Evolutionary conservation across 1,140 invertebrate genomes (phyloP).

Genomic region (Diachasma alloeum): DNA sequence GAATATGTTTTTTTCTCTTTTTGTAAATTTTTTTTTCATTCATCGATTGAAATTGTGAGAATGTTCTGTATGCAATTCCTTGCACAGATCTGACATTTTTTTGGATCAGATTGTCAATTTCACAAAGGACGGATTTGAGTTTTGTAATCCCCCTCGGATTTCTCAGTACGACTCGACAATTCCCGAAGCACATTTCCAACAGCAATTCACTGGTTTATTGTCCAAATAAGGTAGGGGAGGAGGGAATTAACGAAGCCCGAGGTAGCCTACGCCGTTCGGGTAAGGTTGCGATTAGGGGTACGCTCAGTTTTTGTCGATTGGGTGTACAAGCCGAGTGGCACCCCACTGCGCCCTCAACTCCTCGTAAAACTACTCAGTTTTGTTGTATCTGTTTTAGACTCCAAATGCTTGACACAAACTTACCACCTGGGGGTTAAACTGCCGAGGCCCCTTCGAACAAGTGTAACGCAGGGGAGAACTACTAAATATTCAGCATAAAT

Average conservation of each 20-base stretch:
- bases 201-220: background rate
- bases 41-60: background rate
- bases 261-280: background rate
- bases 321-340: background rate
- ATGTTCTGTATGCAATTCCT: background rate
- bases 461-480: background rate
- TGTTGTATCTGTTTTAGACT: conserved; percentile 7
- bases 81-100: background rate
- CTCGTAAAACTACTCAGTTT: conserved; percentile 3
- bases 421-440: background rate
- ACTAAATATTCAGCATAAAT: conserved; percentile 2
- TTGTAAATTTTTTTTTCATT: background rate
- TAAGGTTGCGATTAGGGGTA: background rate
- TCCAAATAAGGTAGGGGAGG: background rate
- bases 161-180: background rate
- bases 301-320: background rate
- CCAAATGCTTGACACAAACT: conserved; percentile 2
- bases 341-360: background rate
- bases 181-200: background rate
- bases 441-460: background rate
- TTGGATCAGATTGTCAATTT: background rate
- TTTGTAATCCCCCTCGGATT: background rate
- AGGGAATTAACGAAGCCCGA: background rate
- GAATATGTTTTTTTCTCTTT: background rate
- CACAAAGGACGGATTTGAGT: background rate